Evolutionary conservation across 2,888 invertebrate species (phyloP), one percentile per base, ranked within the genome.

Genomic region (Diarsia rubi): DNA sequence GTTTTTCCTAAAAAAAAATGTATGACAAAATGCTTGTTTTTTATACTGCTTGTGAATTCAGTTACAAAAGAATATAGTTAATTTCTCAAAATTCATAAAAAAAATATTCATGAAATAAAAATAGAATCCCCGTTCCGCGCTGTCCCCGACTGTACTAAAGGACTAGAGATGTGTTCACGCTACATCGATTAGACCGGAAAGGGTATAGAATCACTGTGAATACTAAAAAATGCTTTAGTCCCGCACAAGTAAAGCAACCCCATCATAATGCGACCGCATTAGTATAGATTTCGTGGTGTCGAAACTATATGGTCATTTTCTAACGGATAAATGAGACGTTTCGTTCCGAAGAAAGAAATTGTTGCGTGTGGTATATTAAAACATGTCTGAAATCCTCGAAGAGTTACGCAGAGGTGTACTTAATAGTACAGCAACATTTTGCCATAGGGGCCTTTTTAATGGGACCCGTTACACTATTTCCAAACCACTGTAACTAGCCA

Each of bases 111-210:
- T 21, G 21, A 3, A 49, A 11, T n/a, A n/a, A n/a, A 24, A 59
- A 59, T 19, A 59, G 0, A 27, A 59, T 59, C 27, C 19, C 19
- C 9, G 19, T 12, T 21, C 37, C 60, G 37, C 52, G 64, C 21
- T 69, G 45, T 37, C 3, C 47, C 0, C 67, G 85, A 85, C 75
- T 84, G 90, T 92, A 89, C 88, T 31, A 49, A 81, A 89, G 85
- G 87, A 83, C 88, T 87, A 89, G 84, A 86, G 86, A 90, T 89
- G 90, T 88, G 90, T 92, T 92, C 91, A 93, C 90, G 93, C 88
- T 81, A 89, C 90, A 94, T 94, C 92, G 89, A 93, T 93, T 94
- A 90, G 79, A 89, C 88, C 90, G 89, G 84, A 88, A 92, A 91
- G 89, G 90, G 86, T 86, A 88, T 79, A 79, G 60, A 77, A 82